These are phyloP conservation scores for Triplophysa bombifrons DNA, from an alignment of 2,797 vertebrate species.

Conservation along the genomic window DNA sequence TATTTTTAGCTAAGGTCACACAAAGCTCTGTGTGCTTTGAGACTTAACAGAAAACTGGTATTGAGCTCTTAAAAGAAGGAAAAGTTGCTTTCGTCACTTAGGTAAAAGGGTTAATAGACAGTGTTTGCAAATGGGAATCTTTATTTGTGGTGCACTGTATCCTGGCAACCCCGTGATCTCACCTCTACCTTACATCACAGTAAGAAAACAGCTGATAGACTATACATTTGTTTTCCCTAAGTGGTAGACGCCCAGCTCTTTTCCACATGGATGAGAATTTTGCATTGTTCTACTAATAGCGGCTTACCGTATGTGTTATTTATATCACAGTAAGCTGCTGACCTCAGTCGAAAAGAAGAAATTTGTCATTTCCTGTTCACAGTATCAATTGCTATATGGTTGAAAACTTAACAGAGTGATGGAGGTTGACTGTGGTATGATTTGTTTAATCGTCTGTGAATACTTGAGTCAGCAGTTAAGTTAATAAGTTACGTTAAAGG, in stretches of 20 bases:
- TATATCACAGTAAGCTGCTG: constrained; percentile 21
- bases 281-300: constrained; percentile 36
- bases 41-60: neutral
- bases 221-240: neutral
- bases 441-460: neutral
- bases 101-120: constrained; percentile 21
- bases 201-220: constrained; percentile 19
- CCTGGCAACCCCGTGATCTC: constrained; percentile 30
- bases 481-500: constrained; percentile 6
- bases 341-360: neutral
- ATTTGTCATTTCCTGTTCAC: constrained; percentile 20
- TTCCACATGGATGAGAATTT: constrained; percentile 27
- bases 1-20: neutral
- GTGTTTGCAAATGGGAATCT: constrained; percentile 47
- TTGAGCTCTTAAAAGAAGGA: neutral
- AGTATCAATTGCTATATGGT: neutral
- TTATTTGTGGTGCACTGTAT: constrained; percentile 34
- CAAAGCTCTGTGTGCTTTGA: neutral
- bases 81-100: constrained; percentile 6
- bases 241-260: constrained; percentile 26
- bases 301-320: constrained; percentile 24
- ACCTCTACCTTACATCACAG: constrained; percentile 1
- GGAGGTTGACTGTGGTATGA: neutral
- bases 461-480: neutral
- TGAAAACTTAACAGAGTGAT: neutral